Conservation (phyloP, 37 sponge, comb jelly and placozoan genomes). For the Aphrocallistes beatrix region DNA sequence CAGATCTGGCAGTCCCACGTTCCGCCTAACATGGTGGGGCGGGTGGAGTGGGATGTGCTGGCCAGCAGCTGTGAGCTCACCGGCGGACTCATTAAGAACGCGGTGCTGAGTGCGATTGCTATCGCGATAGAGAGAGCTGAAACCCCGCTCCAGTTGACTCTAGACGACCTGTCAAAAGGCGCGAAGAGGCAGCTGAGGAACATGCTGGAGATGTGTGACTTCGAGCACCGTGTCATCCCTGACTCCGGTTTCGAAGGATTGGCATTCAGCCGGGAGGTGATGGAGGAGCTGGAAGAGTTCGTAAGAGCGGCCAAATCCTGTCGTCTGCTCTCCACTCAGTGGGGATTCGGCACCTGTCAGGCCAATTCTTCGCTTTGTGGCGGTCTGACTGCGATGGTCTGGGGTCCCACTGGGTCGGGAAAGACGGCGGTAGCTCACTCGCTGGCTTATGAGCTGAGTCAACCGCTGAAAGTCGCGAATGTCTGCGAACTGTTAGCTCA, state of each 20-base stretch:
- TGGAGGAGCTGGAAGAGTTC: slow-evolving; percentile 25
- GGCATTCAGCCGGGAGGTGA: slow-evolving; percentile 18
- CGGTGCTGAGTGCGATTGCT: slow-evolving; percentile 36
- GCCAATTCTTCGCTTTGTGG: slow-evolving; percentile 28
- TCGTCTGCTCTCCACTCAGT: slow-evolving; percentile 49
- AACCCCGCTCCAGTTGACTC: not conserved
- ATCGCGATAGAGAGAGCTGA: slow-evolving; percentile 22
- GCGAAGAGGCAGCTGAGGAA: slow-evolving; percentile 47
- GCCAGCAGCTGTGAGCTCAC: slow-evolving; percentile 34
- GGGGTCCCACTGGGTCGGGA: slow-evolving; percentile 32
- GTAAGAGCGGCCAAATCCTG: slow-evolving; percentile 38
- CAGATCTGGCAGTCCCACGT: slow-evolving; percentile 57
- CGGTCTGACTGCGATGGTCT: slow-evolving; percentile 29
- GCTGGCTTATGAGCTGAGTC: slow-evolving; percentile 52
- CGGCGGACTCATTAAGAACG: slow-evolving; percentile 49
- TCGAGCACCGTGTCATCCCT: slow-evolving; percentile 52
- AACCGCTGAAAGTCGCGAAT: slow-evolving; percentile 41
- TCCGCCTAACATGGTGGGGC: slow-evolving; percentile 23
- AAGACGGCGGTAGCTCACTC: slow-evolving; percentile 44
- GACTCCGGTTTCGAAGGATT: slow-evolving; percentile 37
- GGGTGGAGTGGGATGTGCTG: slow-evolving; percentile 27
- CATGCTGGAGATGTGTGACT: slow-evolving; percentile 57
- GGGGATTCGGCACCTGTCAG: slow-evolving; percentile 34
- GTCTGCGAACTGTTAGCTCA: slow-evolving; percentile 11
- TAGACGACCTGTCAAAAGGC: slow-evolving; percentile 21